A percentile compares a stretch with the other conserved stretches of the same genome.
These are phyloP conservation scores for Odontomachus brunneus DNA, from an alignment of 1,140 invertebrate genomes.

Conservation along the genomic window DNA sequence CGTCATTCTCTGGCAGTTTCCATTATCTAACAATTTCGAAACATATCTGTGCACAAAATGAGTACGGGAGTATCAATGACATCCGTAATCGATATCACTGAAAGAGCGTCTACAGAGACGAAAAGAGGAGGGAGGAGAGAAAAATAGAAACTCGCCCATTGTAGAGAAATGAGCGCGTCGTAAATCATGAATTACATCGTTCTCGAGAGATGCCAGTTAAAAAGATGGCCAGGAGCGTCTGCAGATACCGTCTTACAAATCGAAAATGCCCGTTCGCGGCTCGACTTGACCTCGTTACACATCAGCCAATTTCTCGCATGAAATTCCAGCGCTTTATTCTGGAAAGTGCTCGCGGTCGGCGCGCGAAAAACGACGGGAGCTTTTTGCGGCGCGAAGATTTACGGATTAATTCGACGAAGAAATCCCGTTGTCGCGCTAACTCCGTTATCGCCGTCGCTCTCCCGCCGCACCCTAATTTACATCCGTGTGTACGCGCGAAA, in stretches of 20 bases:
- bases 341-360: not conserved
- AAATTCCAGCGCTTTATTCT: not conserved
- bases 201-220: not conserved
- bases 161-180: not conserved
- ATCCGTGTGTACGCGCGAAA: slow-evolving; percentile 47
- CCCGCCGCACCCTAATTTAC: slow-evolving; percentile 49
- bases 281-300: not conserved
- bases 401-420: slow-evolving; percentile 47
- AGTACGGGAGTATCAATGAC: not conserved
- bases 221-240: not conserved
- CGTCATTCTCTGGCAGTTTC: not conserved
- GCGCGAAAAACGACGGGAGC: not conserved
- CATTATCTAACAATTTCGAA: slow-evolving; percentile 23
- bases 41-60: not conserved
- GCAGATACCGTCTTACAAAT: too few relatives aligned
- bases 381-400: slow-evolving; percentile 28
- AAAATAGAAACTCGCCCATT: not conserved
- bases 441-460: slow-evolving; percentile 34
- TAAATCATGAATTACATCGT: slow-evolving; percentile 5
- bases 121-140: too few relatives aligned
- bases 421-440: slow-evolving; percentile 44
- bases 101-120: not conserved
- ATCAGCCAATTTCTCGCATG: slow-evolving; percentile 24
- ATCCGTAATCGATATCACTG: not conserved
- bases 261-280: not conserved